Evolutionary conservation across 2,888 invertebrate genomes (phyloP), one percentile per base, ranked within the genome.

Genomic region (Rapana venosa): DNA sequence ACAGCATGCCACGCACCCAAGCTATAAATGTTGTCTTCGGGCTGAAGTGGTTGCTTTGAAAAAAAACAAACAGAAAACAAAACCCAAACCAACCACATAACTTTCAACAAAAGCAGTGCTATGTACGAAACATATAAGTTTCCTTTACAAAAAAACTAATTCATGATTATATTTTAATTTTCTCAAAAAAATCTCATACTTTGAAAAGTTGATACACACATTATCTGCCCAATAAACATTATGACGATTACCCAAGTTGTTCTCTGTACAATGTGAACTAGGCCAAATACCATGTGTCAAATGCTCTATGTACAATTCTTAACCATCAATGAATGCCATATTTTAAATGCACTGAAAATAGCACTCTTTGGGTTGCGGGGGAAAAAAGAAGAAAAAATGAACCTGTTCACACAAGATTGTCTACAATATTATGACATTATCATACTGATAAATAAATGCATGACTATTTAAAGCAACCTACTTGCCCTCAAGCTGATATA

Each of bases 361-460:
- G 15, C 36, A 26, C 47, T 87, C 32, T 26, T 22, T 87, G n/a
- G 26, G 47, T 47, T n/a, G 8, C 2, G 47, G 47, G 47, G 47
- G 8, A 47, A 47, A 2, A 47, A 47, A 47, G 8, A 47, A 87
- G 66, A 35, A 22, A 87, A 86, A 85, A 30, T 0, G 22, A 61
- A 66, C 35, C 5, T 85, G 58, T 30, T 61, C 85, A 30, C 58
- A 86, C 30, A 47, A 87, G 87, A 87, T 87, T 87, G 87, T 87
- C 87, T 30, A 87, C 74, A 66, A 30, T 87, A 87, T 87, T 87
- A 87, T 87, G 87, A 70, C 74, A 30, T 22, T 26, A 61, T 47
- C 66, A 66, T 56, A 47, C 35, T 86, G 36, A 87, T 87, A 87
- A 87, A 87, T 87, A 87, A 87, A 87, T 87, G 87, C 87, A 87